These are phyloP conservation scores for Eutolmus rufibarbis DNA, from an alignment of 2,888 invertebrate species.

Conservation along the genomic window DNA sequence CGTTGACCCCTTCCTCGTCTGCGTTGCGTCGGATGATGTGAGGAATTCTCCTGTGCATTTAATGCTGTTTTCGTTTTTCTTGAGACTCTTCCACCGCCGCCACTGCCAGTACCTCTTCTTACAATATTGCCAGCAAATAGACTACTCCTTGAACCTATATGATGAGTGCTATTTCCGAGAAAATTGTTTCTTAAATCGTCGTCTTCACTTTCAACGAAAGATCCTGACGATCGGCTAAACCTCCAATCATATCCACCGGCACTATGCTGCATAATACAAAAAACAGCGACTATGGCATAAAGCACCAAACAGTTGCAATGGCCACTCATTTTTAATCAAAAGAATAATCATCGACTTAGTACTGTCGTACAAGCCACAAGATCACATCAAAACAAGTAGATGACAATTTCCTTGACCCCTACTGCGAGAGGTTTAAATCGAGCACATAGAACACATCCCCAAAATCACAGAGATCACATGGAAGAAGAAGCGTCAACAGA, in stretches of 20 bases:
- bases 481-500: not conserved
- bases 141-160: not conserved
- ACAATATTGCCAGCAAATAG: not conserved
- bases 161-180: not conserved
- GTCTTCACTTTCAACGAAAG: not conserved
- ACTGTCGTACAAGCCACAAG: not conserved
- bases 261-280: not conserved
- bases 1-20: conserved; percentile 50
- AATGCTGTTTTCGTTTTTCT: conserved; percentile 19
- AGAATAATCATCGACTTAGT: not conserved
- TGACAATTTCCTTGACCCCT: conserved; percentile 27
- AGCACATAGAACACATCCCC: not conserved
- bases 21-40: conserved; percentile 9
- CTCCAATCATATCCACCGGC: conserved; percentile 7
- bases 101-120: not conserved
- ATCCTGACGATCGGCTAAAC: not conserved
- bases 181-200: not conserved
- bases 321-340: not conserved
- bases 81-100: not conserved
- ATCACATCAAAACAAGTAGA: not conserved
- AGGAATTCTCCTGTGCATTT: conserved; percentile 26
- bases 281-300: not conserved
- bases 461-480: conserved; percentile 24
- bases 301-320: not conserved
- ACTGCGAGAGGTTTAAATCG: conserved; percentile 1